Base-by-base conservation (phyloP, 2,888 invertebrate genomes). In the Leucozona laternaria region DNA sequence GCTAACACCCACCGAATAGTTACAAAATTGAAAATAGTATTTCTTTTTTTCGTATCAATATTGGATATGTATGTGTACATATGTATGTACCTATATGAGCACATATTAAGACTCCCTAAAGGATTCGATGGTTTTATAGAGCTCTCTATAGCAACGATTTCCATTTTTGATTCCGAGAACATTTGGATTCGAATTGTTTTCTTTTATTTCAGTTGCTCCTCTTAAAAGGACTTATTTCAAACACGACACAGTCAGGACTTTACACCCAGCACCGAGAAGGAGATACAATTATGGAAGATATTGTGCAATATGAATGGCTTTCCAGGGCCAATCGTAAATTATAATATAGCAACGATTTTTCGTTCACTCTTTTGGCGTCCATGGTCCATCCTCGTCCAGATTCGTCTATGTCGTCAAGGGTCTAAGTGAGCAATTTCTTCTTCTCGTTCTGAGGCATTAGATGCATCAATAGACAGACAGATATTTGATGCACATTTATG, bases 1-100 rank as follows among this genome's bases (percentile, higher is more conserved):
- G 31, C 64, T 48, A 68, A 45, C 48, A 50, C 57, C 70, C 64
- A 43, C 58, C 48, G 43, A 80, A 85, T 80, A 72, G 85, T 77
- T 77, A 72, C 77, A 73, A 85, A 85, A 85, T 85, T 85, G 85
- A 81, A 85, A 85, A 85, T 73, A 66, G 80, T 81, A 78, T 73
- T 78, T 58, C 28, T 40, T 72, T 77, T 77, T 62, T 31, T 55
- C 34, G 5, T 76, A 79, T 79, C 75, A 84, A 76, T 84, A 71
- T 79, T 79, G 50, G 53, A 84, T 76, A 84, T 64, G 17, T 20
- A 20, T 20, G 2, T 20, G 2, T 48, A 11, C 11, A 4, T 57
- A 17, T 17, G 0, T 15, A 28, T 28, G 8, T 53, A 50, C 25
- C 13, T 25, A 22, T 15, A 15, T 55, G 43, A 8, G 77, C 50